Conservation (phyloP, 2,888 invertebrate genomes). For the Leucophora obtusa region DNA sequence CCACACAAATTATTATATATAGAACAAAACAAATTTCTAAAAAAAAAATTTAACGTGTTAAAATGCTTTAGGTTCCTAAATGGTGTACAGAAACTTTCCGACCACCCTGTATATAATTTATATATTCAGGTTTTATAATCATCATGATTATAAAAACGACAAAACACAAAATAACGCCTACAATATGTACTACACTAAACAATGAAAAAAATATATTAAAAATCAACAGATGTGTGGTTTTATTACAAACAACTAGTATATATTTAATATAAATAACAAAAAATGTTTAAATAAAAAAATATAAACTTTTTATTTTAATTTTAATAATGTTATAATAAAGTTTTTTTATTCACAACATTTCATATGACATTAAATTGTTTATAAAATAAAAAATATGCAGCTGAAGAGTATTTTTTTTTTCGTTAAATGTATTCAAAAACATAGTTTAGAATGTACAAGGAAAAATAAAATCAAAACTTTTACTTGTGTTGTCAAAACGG, state of each 20-base stretch:
- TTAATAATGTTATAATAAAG: conserved; percentile 19
- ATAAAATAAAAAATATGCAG: conserved; percentile 5
- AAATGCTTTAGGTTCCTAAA: too few species aligned
- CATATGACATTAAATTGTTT: conserved; percentile 33
- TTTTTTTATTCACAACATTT: conserved; percentile 26
- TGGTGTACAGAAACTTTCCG: too few species aligned
- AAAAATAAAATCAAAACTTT: conserved; percentile 31
- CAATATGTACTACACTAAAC: conserved; percentile 8
- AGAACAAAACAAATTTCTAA: too few species aligned
- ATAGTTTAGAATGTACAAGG: conserved; percentile 28
- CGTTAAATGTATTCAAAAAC: conserved; percentile 15
- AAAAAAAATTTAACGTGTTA: too few species aligned
- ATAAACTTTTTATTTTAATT: conserved; percentile 10
- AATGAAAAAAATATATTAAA: conserved; percentile 27
- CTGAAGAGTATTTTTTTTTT: conserved; percentile 12
- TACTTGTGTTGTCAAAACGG: conserved; percentile 65
- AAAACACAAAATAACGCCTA: conserved; percentile 51
- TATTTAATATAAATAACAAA: not conserved
- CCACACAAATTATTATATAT: too few species aligned
- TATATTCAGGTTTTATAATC: conserved; percentile 48
- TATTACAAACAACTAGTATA: conserved; percentile 20
- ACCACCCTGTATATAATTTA: not conserved
- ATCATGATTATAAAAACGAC: conserved; percentile 32
- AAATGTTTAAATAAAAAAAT: conserved; percentile 3
- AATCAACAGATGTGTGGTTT: conserved; percentile 51